phyloP scores from a whole-genome alignment of 2,113 vertebrate species.

The Opisthocomus hoazin region DNA sequence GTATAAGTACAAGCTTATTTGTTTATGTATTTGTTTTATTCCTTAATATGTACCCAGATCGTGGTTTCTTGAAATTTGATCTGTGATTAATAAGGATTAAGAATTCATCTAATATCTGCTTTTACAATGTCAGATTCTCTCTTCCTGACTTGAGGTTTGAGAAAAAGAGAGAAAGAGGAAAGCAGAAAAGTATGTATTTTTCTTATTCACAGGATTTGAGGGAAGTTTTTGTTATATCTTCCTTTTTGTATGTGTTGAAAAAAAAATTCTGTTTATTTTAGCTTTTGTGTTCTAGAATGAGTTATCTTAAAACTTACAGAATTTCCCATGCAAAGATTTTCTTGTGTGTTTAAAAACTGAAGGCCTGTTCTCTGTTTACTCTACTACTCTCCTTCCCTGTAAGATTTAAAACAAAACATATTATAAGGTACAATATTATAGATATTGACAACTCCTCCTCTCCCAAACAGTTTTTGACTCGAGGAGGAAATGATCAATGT shows the following conservation, averaged over 20 bases:
- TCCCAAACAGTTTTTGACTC: neutral
- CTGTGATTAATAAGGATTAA: neutral
- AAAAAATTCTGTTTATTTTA: neutral
- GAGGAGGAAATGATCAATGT: neutral
- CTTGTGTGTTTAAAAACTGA: neutral
- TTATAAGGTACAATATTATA: neutral
- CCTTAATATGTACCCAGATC: neutral
- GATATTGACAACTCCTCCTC: neutral
- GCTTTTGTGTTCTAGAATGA: neutral
- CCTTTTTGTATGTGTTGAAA: accelerated
- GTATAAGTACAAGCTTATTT: neutral
- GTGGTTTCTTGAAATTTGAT: neutral
- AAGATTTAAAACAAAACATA: neutral
- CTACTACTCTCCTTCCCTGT: accelerated
- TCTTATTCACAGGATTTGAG: neutral
- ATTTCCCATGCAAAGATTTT: neutral
- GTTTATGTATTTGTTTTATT: neutral
- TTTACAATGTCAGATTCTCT: neutral
- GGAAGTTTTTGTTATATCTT: neutral
- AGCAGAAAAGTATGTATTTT: neutral
- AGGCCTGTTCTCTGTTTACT: neutral
- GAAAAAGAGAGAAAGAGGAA: neutral
- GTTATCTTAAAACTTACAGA: neutral
- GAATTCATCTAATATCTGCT: neutral
- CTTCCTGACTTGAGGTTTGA: neutral